A percentile compares a stretch with the other conserved stretches of the same genome.
These are phyloP conservation scores for Scaptomyza pallida DNA, from an alignment of 1,140 invertebrate species.

Conservation along the genomic window DNA sequence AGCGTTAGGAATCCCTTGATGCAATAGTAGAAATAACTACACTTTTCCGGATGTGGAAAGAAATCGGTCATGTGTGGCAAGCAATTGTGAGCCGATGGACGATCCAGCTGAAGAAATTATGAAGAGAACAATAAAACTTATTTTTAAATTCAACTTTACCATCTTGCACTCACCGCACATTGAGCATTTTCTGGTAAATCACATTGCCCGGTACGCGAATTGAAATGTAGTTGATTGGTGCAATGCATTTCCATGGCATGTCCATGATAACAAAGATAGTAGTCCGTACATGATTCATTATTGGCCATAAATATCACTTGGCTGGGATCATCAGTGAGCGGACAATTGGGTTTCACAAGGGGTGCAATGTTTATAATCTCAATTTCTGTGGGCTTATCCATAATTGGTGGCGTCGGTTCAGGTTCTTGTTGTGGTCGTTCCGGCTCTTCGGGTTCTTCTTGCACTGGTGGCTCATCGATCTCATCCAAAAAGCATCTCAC, in stretches of 20 bases:
- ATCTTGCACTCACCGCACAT: constrained; percentile 54
- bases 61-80: constrained; percentile 72
- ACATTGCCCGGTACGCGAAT: constrained; percentile 62
- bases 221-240: constrained; percentile 72
- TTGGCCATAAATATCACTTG: constrained; percentile 71
- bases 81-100: constrained; percentile 62
- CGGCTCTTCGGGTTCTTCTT: constrained; percentile 15
- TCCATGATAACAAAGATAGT: constrained; percentile 77
- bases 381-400: constrained; percentile 32
- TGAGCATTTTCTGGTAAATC: constrained; percentile 72
- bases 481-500: constrained; percentile 73
- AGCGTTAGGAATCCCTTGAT: constrained; percentile 76
- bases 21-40: constrained; percentile 82
- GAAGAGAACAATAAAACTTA: not conserved
- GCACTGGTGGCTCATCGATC: constrained; percentile 43
- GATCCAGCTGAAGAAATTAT: constrained; percentile 49
- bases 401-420: constrained; percentile 36
- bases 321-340: constrained; percentile 67
- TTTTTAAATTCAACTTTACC: too few species aligned
- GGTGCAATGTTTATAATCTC: constrained; percentile 58
- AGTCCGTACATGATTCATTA: constrained; percentile 64
- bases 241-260: constrained; percentile 79
- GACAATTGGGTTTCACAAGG: constrained; percentile 64
- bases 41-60: constrained; percentile 77
- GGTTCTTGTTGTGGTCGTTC: not conserved